Evolutionary conservation across 2,888 invertebrate genomes (phyloP).

Genomic region (Erannis defoliaria): DNA sequence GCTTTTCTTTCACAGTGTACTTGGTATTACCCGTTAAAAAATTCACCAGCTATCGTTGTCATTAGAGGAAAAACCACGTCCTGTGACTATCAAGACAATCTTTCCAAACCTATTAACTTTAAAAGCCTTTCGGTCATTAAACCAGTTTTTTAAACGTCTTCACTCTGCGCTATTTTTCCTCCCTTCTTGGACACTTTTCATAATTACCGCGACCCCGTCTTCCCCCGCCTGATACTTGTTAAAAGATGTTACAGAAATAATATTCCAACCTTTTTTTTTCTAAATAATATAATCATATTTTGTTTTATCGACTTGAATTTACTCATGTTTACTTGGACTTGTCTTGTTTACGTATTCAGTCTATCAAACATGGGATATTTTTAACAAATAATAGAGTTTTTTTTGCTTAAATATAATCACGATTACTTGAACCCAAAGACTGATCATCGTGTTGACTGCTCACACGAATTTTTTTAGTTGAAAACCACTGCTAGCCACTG

Average conservation of each 20-base stretch:
- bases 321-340: too few species aligned
- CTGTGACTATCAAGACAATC: conserved; percentile 61
- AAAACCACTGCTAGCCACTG: too few species aligned
- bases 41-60: conserved; percentile 11
- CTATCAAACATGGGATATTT: too few species aligned
- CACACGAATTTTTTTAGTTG: too few species aligned
- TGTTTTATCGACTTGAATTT: too few species aligned
- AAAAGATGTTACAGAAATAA: conserved; percentile 80
- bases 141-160: conserved; percentile 79
- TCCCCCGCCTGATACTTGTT: conserved; percentile 61
- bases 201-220: conserved; percentile 73
- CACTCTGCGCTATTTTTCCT: conserved; percentile 74
- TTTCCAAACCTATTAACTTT: conserved; percentile 83
- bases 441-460: too few species aligned
- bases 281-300: neutral
- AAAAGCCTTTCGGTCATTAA: conserved; percentile 82
- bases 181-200: conserved; percentile 82
- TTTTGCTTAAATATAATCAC: too few species aligned
- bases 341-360: too few species aligned
- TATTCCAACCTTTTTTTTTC: conserved; percentile 45
- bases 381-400: too few species aligned
- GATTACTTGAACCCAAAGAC: too few species aligned
- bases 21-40: neutral
- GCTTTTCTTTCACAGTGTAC: neutral
- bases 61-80: conserved; percentile 27